Conservation (phyloP, 2,888 invertebrate genomes). For the Eulithis prunata region DNA sequence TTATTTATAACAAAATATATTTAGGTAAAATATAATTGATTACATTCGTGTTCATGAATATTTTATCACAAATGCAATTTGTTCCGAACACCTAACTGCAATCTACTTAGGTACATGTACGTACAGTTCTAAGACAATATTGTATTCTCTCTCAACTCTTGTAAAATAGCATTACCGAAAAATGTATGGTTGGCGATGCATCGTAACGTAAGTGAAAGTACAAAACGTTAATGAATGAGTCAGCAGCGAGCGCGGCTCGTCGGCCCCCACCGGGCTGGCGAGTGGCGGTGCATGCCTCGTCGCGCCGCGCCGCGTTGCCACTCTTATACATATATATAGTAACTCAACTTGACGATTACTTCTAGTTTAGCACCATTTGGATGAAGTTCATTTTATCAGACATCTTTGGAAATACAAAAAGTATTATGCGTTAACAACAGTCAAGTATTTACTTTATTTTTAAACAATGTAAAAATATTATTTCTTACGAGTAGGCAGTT, state of each 20-base stretch:
- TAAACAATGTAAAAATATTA: constrained; percentile 82
- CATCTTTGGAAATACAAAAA: constrained; percentile 72
- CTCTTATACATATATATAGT: constrained; percentile 14
- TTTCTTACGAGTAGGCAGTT: constrained; percentile 70
- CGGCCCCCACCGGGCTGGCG: neutral
- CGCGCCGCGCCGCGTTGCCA: no score
- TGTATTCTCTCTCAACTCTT: constrained; percentile 24
- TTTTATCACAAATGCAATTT: constrained; percentile 43
- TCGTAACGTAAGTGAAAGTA: constrained; percentile 26
- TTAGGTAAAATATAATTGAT: constrained; percentile 26
- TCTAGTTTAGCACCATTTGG: constrained; percentile 76
- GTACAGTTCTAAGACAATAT: constrained; percentile 33
- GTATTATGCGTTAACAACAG: constrained; percentile 68
- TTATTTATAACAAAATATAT: constrained; percentile 21
- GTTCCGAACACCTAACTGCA: constrained; percentile 30
- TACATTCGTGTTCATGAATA: constrained; percentile 35
- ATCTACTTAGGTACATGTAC: constrained; percentile 30
- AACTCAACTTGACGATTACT: constrained; percentile 43
- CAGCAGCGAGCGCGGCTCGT: constrained; percentile 1
- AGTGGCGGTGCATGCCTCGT: no score
- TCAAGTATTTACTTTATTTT: constrained; percentile 75
- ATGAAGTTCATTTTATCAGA: constrained; percentile 62
- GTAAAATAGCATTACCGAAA: constrained; percentile 29
- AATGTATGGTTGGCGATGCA: constrained; percentile 24
- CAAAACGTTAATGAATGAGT: constrained; percentile 9